These are phyloP conservation scores for Brenthis hecate DNA, from an alignment of 2,888 invertebrate species.

Conservation along the genomic window DNA sequence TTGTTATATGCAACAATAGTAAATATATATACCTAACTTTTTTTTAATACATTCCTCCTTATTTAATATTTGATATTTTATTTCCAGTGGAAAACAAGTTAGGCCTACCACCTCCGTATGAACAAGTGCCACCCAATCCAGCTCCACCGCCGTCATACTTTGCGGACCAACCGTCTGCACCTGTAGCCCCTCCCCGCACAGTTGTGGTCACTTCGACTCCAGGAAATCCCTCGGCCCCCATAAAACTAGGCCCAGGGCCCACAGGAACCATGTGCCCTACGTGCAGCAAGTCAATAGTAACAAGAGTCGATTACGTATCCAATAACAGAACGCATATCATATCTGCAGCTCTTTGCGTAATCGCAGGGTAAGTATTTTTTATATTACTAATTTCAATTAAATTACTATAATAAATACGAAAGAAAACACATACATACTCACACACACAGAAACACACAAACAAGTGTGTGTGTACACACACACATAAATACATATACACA, in stretches of 20 bases:
- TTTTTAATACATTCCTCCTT: too few species aligned
- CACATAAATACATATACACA: too few species aligned
- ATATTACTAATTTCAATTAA: too few species aligned
- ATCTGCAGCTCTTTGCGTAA: slow-evolving; percentile 71
- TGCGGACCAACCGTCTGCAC: slow-evolving; percentile 68
- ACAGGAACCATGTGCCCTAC: slow-evolving; percentile 67
- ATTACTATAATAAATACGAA: too few species aligned
- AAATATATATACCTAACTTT: too few species aligned
- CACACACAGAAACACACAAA: too few species aligned
- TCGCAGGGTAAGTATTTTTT: slow-evolving; percentile 64
- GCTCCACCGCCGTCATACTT: slow-evolving; percentile 75
- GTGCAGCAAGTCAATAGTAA: slow-evolving; percentile 70
- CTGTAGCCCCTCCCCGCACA: slow-evolving; percentile 59
- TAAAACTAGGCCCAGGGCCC: slow-evolving; percentile 70
- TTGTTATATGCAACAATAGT: too few species aligned
- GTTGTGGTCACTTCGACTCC: slow-evolving; percentile 61
- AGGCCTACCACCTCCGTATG: slow-evolving; percentile 75
- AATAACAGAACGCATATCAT: slow-evolving; percentile 74
- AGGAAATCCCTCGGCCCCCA: slow-evolving; percentile 36
- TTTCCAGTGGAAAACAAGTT: slow-evolving; percentile 79
- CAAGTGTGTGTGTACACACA: too few species aligned
- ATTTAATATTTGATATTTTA: background rate
- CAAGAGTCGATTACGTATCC: slow-evolving; percentile 70
- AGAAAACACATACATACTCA: too few species aligned
- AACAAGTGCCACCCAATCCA: slow-evolving; percentile 63